Conservation (phyloP, 2,888 invertebrate genomes). For the Timandra comae region DNA sequence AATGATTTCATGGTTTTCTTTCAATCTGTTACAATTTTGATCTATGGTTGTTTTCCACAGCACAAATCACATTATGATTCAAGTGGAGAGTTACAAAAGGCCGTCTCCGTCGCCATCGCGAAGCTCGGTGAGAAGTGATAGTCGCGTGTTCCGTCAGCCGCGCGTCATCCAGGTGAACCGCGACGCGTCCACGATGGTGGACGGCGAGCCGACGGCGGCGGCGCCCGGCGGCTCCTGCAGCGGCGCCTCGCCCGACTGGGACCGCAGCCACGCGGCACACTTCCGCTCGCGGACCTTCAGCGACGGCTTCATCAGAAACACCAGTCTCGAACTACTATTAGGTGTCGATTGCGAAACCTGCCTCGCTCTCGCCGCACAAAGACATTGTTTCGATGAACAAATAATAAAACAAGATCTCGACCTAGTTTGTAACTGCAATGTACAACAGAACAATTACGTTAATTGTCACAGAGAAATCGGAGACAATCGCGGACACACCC, state of each 20-base stretch:
- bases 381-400: conserved; percentile 58
- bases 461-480: conserved; percentile 54
- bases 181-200: conserved; percentile 71
- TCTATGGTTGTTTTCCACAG: no score
- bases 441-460: conserved; percentile 63
- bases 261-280: conserved; percentile 51
- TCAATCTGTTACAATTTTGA: no score
- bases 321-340: conserved; percentile 66
- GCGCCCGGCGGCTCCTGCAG: conserved; percentile 24
- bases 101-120: conserved; percentile 71
- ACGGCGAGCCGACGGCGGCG: conserved; percentile 43
- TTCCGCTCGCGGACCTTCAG: conserved; percentile 71
- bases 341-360: conserved; percentile 74
- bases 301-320: conserved; percentile 69
- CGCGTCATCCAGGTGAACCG: conserved; percentile 71
- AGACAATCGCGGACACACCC: conserved; percentile 58
- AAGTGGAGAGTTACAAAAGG: conserved; percentile 62
- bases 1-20: no score
- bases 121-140: conserved; percentile 65
- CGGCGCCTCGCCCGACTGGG: conserved; percentile 38
- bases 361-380: conserved; percentile 60
- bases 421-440: conserved; percentile 66
- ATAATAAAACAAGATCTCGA: conserved; percentile 62
- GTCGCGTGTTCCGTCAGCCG: conserved; percentile 61
- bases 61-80: conserved; percentile 65